These are phyloP conservation scores for Rhinogobius similis DNA, from an alignment of 2,113 vertebrate species.

Conservation along the genomic window DNA sequence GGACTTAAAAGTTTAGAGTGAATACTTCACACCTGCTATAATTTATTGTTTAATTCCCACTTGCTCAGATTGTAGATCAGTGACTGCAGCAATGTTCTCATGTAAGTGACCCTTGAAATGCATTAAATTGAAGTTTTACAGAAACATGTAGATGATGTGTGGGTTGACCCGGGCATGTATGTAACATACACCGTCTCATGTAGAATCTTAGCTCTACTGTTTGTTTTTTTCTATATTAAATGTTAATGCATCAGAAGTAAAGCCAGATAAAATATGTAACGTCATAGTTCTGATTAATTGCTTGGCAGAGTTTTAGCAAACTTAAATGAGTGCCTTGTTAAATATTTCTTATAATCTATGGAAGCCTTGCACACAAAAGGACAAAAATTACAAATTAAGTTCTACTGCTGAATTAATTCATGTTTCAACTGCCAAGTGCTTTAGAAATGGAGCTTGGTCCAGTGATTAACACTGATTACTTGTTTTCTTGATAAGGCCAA, in stretches of 20 bases:
- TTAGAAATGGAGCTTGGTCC: conserved; percentile 26
- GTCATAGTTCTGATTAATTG: conserved; percentile 19
- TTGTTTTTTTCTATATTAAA: neutral
- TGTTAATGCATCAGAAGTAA: conserved; percentile 6
- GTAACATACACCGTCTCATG: conserved; percentile 3
- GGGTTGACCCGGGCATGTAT: conserved; percentile 47
- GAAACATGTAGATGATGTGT: neutral
- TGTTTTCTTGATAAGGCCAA: conserved; percentile 19
- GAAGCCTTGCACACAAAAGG: conserved; percentile 1
- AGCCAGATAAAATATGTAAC: conserved; percentile 11
- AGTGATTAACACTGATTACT: conserved; percentile 31
- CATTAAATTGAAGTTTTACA: neutral
- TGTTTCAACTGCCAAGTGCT: conserved; percentile 16
- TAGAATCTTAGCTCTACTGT: neutral
- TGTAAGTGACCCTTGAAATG: neutral
- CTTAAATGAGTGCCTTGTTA: conserved; percentile 28
- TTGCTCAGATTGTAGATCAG: neutral
- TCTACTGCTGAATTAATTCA: conserved; percentile 23
- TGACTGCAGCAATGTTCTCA: neutral
- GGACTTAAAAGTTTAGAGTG: neutral
- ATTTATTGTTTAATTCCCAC: neutral
- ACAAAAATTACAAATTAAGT: conserved; percentile 16
- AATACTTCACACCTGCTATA: neutral
- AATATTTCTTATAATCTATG: conserved; percentile 21
- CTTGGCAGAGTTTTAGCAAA: conserved; percentile 5